Percentiles rank a stretch among this genome's conserved stretches.
These are phyloP conservation scores for Leptogaster cylindrica DNA, from an alignment of 2,888 invertebrate species.

Conservation along the genomic window DNA sequence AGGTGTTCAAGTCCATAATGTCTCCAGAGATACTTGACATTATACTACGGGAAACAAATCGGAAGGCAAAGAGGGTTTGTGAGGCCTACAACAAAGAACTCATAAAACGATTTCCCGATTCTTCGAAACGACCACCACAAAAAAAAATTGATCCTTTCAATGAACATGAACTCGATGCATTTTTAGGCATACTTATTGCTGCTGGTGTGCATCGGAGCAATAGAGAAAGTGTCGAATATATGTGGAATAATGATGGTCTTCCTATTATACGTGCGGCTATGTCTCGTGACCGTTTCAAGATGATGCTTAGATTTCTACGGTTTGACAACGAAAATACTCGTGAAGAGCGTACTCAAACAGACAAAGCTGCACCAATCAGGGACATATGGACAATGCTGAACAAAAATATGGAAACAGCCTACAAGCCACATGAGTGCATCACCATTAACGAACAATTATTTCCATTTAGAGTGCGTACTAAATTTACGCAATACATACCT, in stretches of 20 bases:
- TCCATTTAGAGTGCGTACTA: too few relatives aligned
- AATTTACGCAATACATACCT: too few relatives aligned
- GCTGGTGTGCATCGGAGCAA: constrained; percentile 21
- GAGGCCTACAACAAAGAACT: constrained; percentile 1
- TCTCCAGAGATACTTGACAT: constrained; percentile 16
- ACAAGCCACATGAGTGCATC: too few relatives aligned
- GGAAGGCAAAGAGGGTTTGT: constrained; percentile 5
- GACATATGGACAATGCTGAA: too few relatives aligned
- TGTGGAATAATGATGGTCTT: constrained; percentile 15
- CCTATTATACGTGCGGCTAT: constrained; percentile 8
- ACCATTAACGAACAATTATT: too few relatives aligned
- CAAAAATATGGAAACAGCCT: too few relatives aligned
- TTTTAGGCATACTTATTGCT: constrained; percentile 24
- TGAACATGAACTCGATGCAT: constrained; percentile 21
- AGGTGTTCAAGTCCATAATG: constrained; percentile 32
- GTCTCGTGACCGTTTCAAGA: too few relatives aligned
- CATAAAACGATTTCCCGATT: too few relatives aligned
- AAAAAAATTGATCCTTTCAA: constrained; percentile 3
- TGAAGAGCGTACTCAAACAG: too few relatives aligned
- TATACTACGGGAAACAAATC: constrained; percentile 36
- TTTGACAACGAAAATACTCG: too few relatives aligned
- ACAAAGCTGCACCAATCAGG: too few relatives aligned
- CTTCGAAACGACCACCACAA: background rate
- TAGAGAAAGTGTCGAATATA: constrained; percentile 8
- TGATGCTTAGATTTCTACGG: too few relatives aligned